Percentiles rank a stretch among this genome's conserved stretches.
These are phyloP conservation scores for Gonatopus flavifemur DNA, from an alignment of 1,140 invertebrate species.

Conservation along the genomic window DNA sequence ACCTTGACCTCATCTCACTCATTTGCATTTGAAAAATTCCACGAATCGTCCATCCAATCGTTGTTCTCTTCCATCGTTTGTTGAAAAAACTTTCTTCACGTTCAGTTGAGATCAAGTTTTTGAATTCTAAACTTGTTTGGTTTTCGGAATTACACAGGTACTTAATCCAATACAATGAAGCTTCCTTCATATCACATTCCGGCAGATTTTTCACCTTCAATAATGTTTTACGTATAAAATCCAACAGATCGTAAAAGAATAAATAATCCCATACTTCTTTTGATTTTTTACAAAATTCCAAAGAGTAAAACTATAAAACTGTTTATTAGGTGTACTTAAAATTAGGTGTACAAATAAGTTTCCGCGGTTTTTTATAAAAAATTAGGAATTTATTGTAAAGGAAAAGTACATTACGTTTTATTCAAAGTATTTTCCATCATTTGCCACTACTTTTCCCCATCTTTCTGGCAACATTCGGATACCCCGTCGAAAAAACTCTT, in stretches of 20 bases:
- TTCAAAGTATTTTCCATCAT: too few relatives aligned
- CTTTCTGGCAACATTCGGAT: too few relatives aligned
- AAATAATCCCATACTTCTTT: too few relatives aligned
- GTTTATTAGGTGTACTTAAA: too few relatives aligned
- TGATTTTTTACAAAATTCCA: conserved; percentile 39
- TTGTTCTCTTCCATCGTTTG: conserved; percentile 27
- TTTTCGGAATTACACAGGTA: too few relatives aligned
- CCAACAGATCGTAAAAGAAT: conserved; percentile 40
- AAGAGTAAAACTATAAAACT: conserved; percentile 45
- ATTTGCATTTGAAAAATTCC: conserved; percentile 37
- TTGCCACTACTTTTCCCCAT: too few relatives aligned
- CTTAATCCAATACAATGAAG: conserved; percentile 31
- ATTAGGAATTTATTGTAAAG: too few relatives aligned
- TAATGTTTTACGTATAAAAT: conserved; percentile 36
- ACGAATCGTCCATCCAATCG: conserved; percentile 42
- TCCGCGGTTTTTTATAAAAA: too few relatives aligned
- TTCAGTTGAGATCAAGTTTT: not conserved
- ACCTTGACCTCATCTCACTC: conserved; percentile 1
- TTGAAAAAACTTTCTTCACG: not conserved
- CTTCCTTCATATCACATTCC: conserved; percentile 22
- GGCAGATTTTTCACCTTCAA: conserved; percentile 18
- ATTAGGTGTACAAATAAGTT: too few relatives aligned
- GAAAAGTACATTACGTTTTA: too few relatives aligned
- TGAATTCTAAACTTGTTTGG: not conserved
- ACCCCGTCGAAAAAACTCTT: too few relatives aligned